Conservation (phyloP, 2,888 invertebrate genomes). For the Aleiodes alternator region DNA sequence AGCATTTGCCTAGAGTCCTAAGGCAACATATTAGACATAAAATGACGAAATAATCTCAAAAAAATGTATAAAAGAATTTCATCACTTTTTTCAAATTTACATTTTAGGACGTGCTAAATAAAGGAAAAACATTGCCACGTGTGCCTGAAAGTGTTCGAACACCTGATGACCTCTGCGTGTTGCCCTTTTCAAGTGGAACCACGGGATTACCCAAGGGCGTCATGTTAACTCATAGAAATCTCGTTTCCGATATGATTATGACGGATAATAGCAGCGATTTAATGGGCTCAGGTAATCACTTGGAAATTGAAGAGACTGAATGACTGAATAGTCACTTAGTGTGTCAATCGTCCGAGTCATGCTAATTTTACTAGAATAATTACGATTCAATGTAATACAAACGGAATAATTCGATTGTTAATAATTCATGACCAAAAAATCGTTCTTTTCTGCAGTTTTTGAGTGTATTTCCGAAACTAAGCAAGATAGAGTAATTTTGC, state of each 20-base stretch:
- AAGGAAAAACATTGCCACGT: conserved; percentile 64
- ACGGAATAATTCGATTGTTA: neutral
- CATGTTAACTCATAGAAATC: conserved; percentile 77
- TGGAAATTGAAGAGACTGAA: too few species aligned
- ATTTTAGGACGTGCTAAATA: conserved; percentile 67
- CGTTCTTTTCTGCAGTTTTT: too few species aligned
- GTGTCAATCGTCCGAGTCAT: too few species aligned
- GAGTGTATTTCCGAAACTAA: too few species aligned
- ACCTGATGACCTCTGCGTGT: conserved; percentile 68
- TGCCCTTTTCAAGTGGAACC: conserved; percentile 81
- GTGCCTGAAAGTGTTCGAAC: conserved; percentile 51
- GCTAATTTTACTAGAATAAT: too few species aligned
- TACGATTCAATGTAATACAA: neutral
- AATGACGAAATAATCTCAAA: too few species aligned
- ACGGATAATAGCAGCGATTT: conserved; percentile 42
- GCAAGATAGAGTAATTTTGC: too few species aligned
- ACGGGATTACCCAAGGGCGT: conserved; percentile 80
- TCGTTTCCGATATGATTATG: conserved; percentile 77
- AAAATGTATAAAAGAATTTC: too few species aligned
- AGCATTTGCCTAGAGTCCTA: too few species aligned
- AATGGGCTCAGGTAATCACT: conserved; percentile 18
- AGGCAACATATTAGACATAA: too few species aligned
- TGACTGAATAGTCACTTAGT: too few species aligned
- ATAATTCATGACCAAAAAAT: too few species aligned
- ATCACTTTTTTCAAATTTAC: neutral